Evolutionary conservation across 2,888 invertebrate species (phyloP), one percentile per base, ranked within the genome.

Genomic region (Dromius quadrimaculatus): DNA sequence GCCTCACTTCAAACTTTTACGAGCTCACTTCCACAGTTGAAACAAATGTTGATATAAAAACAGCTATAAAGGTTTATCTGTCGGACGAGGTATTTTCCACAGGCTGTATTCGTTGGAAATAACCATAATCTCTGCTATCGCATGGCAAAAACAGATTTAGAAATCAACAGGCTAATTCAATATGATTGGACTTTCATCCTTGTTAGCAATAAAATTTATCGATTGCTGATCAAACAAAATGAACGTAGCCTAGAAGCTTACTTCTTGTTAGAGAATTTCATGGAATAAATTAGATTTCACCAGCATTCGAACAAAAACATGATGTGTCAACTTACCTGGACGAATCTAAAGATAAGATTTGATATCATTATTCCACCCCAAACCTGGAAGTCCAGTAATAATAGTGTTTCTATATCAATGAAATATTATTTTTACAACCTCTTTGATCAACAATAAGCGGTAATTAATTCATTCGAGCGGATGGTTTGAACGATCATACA

Each of bases 141-240:
- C 63, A 41, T 43, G 9, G 47, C 13, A 64, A 28, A 45, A 47
- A 32, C 64, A 64, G 64, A 34, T 64, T 64, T 64, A 64, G n/a
- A 64, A 64, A 64, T 64, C 64, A 64, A 64, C 64, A 64, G 61
- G 47, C 64, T 47, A 28, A 47, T 64, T 64, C 34, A 64, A 47
- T 47, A 20, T 47, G 34, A 64, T 64, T 34, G 20, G 15, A 47
- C 64, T 64, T 64, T 64, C 47, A 64, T 66, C 66, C 54, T 57
- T 63, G 11, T 28, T 28, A 43, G 57, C 57, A 66, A 66, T 66
- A 66, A 66, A 54, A 66, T 23, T 38, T 41, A 54, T 54, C 50
- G 50, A 54, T 54, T 23, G 28, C 50, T 54, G 23, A 23, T 23
- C 50, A 54, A 54, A 54, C 50, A 43, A 43, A 43, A 15, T 15